phyloP scores from a whole-genome alignment of 2,888 invertebrate genomes.

The Seladonia tumulorum region DNA sequence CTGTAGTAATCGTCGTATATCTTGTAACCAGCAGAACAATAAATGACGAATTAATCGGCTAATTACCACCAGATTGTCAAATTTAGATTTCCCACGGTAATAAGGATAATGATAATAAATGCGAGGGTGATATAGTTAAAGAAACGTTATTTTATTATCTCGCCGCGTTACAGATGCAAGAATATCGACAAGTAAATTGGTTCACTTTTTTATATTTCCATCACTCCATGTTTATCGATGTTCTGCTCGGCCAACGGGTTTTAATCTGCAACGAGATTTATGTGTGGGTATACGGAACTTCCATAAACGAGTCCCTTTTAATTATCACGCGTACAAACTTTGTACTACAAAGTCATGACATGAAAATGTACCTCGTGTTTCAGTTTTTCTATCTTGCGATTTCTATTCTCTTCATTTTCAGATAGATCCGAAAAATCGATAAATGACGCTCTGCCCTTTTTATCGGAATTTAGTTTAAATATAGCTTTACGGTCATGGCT shows the following conservation, averaged over 20 bases:
- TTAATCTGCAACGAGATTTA: conserved; percentile 52
- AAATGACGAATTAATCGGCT: conserved; percentile 45
- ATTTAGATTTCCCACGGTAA: not conserved
- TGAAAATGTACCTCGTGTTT: conserved; percentile 56
- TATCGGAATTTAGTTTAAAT: conserved; percentile 52
- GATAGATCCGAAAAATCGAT: conserved; percentile 75
- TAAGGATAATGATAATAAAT: not conserved
- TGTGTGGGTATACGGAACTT: not conserved
- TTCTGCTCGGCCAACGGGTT: conserved; percentile 66
- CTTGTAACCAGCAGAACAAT: conserved; percentile 56
- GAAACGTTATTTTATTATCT: not conserved
- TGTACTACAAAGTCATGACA: not conserved
- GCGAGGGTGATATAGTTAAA: not conserved
- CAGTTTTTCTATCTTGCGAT: conserved; percentile 39
- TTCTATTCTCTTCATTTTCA: conserved; percentile 65
- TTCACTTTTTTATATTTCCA: not conserved
- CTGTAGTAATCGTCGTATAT: conserved; percentile 55
- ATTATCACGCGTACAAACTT: not conserved
- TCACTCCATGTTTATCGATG: conserved; percentile 35
- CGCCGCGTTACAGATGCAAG: not conserved
- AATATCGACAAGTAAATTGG: no score
- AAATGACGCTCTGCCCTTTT: conserved; percentile 69
- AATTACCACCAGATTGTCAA: not conserved
- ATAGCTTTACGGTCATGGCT: conserved; percentile 45
- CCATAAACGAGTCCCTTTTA: not conserved